These are phyloP conservation scores for Gallinago solitaria DNA, from an alignment of 2,797 vertebrate genomes.

Conservation along the genomic window DNA sequence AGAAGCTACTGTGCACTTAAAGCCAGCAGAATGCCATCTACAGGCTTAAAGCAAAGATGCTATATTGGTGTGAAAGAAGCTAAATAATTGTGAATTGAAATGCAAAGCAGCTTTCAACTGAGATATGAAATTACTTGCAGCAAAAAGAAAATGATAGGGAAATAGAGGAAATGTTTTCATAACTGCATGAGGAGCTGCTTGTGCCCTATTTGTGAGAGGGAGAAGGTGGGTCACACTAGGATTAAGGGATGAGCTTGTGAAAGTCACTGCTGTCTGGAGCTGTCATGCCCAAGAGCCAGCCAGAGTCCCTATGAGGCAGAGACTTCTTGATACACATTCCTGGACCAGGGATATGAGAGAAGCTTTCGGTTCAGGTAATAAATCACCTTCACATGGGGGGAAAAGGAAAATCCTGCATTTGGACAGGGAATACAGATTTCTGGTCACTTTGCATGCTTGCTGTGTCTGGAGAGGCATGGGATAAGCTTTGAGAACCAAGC, in stretches of 20 bases:
- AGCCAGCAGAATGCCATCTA: not conserved
- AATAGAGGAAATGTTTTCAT: not conserved
- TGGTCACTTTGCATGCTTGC: not conserved
- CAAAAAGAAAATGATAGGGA: not conserved
- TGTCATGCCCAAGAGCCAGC: not conserved
- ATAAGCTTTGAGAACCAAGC: not conserved
- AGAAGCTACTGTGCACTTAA: not conserved
- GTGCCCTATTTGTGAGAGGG: not conserved
- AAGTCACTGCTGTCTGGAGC: not conserved
- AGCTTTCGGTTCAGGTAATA: not conserved
- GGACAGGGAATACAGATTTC: not conserved
- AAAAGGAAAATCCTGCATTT: not conserved
- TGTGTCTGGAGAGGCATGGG: not conserved
- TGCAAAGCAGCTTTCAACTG: not conserved
- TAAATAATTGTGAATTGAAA: not conserved
- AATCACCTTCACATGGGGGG: not conserved
- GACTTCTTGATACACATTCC: not conserved
- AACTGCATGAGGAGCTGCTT: not conserved
- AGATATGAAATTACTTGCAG: not conserved
- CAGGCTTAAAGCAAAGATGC: not conserved
- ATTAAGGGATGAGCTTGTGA: constrained; percentile 9
- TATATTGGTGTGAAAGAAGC: not conserved
- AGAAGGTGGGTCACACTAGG: not conserved
- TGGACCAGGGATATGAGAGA: accelerated
- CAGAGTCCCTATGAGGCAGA: not conserved